Conservation (phyloP, 2,888 invertebrate genomes). For the Leptinotarsa rubiginosa region DNA sequence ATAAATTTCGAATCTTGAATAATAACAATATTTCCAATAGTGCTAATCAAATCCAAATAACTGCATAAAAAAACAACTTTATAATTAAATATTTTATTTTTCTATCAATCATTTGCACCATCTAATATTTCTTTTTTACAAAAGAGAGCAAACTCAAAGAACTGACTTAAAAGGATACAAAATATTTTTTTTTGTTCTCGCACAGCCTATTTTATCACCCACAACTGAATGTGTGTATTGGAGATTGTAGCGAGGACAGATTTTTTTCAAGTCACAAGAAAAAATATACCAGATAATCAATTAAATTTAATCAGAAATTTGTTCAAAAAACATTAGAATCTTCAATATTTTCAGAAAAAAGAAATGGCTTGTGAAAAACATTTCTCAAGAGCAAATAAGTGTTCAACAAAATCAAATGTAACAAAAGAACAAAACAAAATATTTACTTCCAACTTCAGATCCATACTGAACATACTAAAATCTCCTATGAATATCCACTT, state of each 20-base stretch:
- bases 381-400: background rate
- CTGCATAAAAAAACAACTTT: constrained; percentile 12
- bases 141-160: constrained; percentile 55
- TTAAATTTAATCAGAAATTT: background rate
- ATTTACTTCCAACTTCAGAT: too few species aligned
- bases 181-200: constrained; percentile 58
- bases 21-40: too few species aligned
- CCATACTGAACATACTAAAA: too few species aligned
- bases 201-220: constrained; percentile 59
- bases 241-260: constrained; percentile 58
- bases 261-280: constrained; percentile 42
- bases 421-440: background rate
- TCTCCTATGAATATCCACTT: too few species aligned
- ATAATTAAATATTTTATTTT: constrained; percentile 51
- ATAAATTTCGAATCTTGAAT: too few species aligned
- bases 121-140: constrained; percentile 47
- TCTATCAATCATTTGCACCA: constrained; percentile 51
- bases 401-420: background rate
- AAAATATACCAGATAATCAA: constrained; percentile 36
- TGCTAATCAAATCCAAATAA: background rate
- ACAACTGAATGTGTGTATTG: constrained; percentile 47
- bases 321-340: background rate
- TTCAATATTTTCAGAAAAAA: background rate
- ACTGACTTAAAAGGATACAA: constrained; percentile 45
- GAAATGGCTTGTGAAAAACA: background rate